Evolutionary conservation across 2,113 vertebrate genomes (phyloP).

Genomic region (Xiphophorus maculatus): DNA sequence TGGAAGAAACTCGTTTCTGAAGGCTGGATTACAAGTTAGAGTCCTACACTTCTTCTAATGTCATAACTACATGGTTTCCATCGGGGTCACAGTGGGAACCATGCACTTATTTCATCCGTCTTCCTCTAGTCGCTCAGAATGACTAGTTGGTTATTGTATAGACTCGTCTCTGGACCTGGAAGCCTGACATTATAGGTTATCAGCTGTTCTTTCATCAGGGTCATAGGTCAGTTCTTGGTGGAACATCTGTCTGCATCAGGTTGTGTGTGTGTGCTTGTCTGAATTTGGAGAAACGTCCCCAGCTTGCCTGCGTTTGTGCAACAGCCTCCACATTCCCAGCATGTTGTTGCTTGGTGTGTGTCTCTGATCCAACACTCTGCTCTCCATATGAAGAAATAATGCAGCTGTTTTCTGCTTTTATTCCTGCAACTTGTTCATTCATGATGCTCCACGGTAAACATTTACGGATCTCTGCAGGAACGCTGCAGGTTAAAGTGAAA

Average conservation of each 20-base stretch:
- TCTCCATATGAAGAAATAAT: background rate
- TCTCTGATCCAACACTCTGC: background rate
- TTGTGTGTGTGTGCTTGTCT: background rate
- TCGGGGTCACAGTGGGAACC: too few relatives aligned
- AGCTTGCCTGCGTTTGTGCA: slow-evolving; percentile 15
- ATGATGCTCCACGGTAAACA: too few relatives aligned
- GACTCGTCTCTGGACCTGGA: background rate
- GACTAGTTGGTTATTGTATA: too few relatives aligned
- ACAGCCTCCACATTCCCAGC: background rate
- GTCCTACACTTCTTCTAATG: too few relatives aligned
- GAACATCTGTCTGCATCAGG: background rate
- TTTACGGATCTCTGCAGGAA: too few relatives aligned
- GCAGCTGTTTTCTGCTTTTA: background rate
- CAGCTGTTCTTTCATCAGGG: slow-evolving; percentile 22
- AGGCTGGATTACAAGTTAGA: too few relatives aligned
- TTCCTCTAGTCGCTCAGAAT: too few relatives aligned
- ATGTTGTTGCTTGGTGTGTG: slow-evolving; percentile 15
- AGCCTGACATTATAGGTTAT: slow-evolving; percentile 45
- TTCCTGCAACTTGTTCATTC: too few relatives aligned
- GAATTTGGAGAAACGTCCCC: slow-evolving; percentile 3
- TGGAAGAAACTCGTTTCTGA: too few relatives aligned
- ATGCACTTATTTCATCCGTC: too few relatives aligned
- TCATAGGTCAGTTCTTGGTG: slow-evolving; percentile 23
- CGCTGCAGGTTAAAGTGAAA: too few relatives aligned
- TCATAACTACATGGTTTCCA: too few relatives aligned